phyloP scores from a whole-genome alignment of 2,113 vertebrate genomes.

The Odontesthes bonariensis region DNA sequence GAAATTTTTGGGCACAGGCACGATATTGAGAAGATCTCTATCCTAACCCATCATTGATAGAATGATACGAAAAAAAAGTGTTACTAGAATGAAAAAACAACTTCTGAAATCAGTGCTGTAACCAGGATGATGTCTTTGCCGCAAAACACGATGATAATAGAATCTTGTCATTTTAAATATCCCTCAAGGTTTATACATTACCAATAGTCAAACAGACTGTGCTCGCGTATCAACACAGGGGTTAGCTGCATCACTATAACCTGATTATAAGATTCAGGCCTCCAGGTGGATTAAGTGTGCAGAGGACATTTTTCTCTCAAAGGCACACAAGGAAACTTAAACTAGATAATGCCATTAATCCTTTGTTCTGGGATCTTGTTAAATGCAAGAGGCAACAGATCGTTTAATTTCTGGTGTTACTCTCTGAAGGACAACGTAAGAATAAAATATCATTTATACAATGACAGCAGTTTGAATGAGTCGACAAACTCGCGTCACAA shows the following conservation, averaged over 20 bases:
- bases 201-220: not conserved
- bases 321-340: conserved; percentile 17
- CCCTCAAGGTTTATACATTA: not conserved
- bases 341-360: conserved; percentile 51
- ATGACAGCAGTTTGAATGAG: conserved; percentile 39
- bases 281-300: conserved; percentile 49
- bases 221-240: not conserved
- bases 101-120: not conserved
- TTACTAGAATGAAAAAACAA: no score
- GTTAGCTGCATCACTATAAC: conserved; percentile 1
- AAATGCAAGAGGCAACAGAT: conserved; percentile 55
- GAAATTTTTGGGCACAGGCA: not conserved
- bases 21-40: not conserved
- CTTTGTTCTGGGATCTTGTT: conserved; percentile 55
- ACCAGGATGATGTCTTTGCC: not conserved
- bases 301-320: conserved; percentile 47
- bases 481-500: not conserved
- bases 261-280: conserved; percentile 36
- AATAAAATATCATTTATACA: conserved; percentile 21
- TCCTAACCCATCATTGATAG: not conserved
- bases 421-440: conserved; percentile 27
- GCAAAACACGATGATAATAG: not conserved
- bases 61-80: not conserved
- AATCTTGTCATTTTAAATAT: not conserved
- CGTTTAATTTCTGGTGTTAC: conserved; percentile 53